Base-by-base conservation (phyloP, 1,140 invertebrate species). In the Drosophila kanapiae region DNA sequence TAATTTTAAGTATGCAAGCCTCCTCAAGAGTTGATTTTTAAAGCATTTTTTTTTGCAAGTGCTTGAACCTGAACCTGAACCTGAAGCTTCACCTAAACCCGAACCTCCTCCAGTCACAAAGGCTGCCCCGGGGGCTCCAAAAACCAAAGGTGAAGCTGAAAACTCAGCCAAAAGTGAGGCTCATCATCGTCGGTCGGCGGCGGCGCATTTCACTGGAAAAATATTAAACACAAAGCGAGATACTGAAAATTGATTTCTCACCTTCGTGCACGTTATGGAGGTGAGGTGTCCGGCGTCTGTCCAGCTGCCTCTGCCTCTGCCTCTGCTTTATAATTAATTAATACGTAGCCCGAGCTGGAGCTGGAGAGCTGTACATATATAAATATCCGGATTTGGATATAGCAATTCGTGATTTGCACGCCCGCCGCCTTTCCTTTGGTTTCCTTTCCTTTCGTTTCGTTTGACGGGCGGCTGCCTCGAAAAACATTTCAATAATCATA, bases 171-270 rank as follows among this genome's bases (percentile, higher is more conserved):
- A 67, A 67, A 67, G 33, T 48, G 40, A 37, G 48, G 76, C 77
- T 75, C 61, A 61, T 59, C 60, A 59, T 35, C 43, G 38, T 38
- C 42, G 38, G 6, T 38, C 43, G 27, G 67, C 42, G 64, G 40
- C 82, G 82, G 80, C 67, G 80, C 80, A 88, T 88, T 88, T 88
- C 84, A 90, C 85, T 88, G 84, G 84, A 88, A 88, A 87, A 84
- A 88, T 84, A 84, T 88, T 84, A 88, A 88, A 75, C 85, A 84
- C 85, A 88, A 88, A 88, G 84, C 85, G 85, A 90, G 85, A 91
- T 90, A 90, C 85, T 90, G 85, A 90, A 90, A 90, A 90, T 90
- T 90, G 85, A 90, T 90, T 90, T 90, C 85, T 90, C 85, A 90
- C 85, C 85, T 90, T 90, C 78, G 85, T 90, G 85, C 85, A 90